Evolutionary conservation across 1,140 invertebrate genomes (phyloP), one percentile per base, ranked within the genome.

Genomic region (Coptotermes formosanus): DNA sequence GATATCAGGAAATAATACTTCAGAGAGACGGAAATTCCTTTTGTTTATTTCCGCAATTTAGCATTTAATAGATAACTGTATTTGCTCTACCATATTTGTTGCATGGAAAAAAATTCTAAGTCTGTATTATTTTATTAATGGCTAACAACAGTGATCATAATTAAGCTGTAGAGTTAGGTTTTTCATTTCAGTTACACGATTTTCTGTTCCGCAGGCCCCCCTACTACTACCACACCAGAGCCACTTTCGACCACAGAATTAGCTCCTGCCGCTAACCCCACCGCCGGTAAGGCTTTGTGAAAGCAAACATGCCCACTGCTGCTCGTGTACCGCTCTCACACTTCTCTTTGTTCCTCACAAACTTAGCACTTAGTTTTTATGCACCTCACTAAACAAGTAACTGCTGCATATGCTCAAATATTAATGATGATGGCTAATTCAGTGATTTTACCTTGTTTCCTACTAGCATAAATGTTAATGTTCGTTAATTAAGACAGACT

Each of bases 201-300:
- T 75, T 75, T 75, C 64, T 75, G 64, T 75, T 75, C 64, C 64
- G 64, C 64, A 75, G 64, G 64, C 64, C 59, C 59, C 59, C 59
- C 59, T 64, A 64, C 59, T 64, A 64, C 59, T 19, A 64, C 59
- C 59, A 30, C 64, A 75, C 64, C 64, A 75, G 64, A 75, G 64
- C 64, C n/a, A 75, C n/a, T 25, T 30, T 75, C 64, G 64, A 75
- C 64, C 64, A 75, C 64, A 75, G 64, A 75, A 75, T 75, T 75
- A 75, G 64, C n/a, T 75, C 64, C 64, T 75, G 64, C 7, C n/a
- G 64, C 64, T 75, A 75, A 75, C 64, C 64, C 64, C n/a, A 75
- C 25, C 14, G 64, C 8, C 64, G 64, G 64, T 75, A 75, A 75
- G 64, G 64, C n/a, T 75, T 75, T 16, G n/a, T n/a, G n/a, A 75